phyloP scores from a whole-genome alignment of 2,113 vertebrate genomes.

The Triplophysa siluroides region DNA sequence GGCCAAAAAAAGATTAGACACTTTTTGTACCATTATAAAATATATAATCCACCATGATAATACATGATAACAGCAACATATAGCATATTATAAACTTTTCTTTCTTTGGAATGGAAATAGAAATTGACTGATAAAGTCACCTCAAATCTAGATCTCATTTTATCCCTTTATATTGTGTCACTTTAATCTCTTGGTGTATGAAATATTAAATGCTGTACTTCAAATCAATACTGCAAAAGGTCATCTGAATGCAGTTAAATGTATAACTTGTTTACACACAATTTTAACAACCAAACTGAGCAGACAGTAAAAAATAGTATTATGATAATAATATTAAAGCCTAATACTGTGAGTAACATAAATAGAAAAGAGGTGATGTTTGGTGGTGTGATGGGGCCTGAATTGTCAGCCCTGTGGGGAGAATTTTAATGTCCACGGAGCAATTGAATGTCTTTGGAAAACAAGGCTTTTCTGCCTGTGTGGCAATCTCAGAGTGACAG shows the following conservation, averaged over 20 bases:
- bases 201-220: conserved; percentile 46
- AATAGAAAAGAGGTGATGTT: neutral
- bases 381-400: conserved; percentile 8
- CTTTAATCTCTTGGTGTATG: conserved; percentile 47
- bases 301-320: neutral
- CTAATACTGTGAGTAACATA: neutral
- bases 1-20: neutral
- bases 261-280: neutral
- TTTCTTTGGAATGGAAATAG: neutral
- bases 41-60: no score
- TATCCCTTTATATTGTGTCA: conserved; percentile 16
- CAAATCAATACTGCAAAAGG: conserved; percentile 34
- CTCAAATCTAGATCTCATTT: neutral
- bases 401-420: conserved; percentile 5
- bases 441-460: conserved; percentile 41
- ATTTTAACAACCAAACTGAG: neutral
- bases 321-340: neutral
- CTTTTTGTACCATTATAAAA: no score
- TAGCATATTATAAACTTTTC: neutral
- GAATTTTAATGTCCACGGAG: conserved; percentile 28
- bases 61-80: neutral
- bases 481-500: conserved; percentile 42
- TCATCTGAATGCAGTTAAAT: conserved; percentile 21
- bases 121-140: neutral
- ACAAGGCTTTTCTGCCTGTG: conserved; percentile 35